Evolutionary conservation across 2,797 vertebrate species (phyloP).

Genomic region (Xyrichtys novacula): DNA sequence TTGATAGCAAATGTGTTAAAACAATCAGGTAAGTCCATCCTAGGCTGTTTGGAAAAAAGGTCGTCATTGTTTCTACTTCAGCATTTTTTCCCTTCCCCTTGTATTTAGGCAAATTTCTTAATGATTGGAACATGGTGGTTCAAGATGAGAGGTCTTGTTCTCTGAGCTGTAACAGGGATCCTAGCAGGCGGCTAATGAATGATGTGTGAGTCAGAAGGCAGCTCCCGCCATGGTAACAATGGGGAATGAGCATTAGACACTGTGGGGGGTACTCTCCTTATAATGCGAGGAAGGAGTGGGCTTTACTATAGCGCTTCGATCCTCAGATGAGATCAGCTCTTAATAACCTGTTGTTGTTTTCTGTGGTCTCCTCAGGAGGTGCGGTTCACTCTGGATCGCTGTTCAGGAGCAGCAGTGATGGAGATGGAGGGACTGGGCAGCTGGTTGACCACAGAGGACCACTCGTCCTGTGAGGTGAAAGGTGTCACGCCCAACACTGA

Average conservation of each 20-base stretch:
- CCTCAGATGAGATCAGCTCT: neutral
- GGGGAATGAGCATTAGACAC: conserved; percentile 12
- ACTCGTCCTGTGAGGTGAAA: conserved; percentile 86
- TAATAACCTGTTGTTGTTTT: neutral
- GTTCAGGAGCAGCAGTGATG: conserved; percentile 82
- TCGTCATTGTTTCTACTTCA: neutral
- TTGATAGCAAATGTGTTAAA: no score
- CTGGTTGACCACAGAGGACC: conserved; percentile 88
- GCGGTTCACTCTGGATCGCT: conserved; percentile 88
- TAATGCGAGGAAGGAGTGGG: neutral
- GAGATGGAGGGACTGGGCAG: conserved; percentile 89
- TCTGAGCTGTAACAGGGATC: neutral
- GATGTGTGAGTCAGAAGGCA: conserved; percentile 25
- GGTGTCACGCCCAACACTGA: conserved; percentile 84
- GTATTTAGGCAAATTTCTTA: neutral
- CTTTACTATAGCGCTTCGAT: conserved; percentile 1
- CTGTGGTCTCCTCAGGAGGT: conserved; percentile 79
- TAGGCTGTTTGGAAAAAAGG: neutral
- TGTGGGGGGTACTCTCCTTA: conserved; percentile 11
- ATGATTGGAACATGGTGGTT: conserved; percentile 1
- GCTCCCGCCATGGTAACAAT: neutral
- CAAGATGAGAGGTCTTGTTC: neutral
- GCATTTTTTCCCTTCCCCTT: neutral
- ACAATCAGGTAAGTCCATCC: neutral
- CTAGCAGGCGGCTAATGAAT: conserved; percentile 35